Evolutionary conservation across 2,113 vertebrate genomes (phyloP).

Genomic region (Scytalopus superciliaris): DNA sequence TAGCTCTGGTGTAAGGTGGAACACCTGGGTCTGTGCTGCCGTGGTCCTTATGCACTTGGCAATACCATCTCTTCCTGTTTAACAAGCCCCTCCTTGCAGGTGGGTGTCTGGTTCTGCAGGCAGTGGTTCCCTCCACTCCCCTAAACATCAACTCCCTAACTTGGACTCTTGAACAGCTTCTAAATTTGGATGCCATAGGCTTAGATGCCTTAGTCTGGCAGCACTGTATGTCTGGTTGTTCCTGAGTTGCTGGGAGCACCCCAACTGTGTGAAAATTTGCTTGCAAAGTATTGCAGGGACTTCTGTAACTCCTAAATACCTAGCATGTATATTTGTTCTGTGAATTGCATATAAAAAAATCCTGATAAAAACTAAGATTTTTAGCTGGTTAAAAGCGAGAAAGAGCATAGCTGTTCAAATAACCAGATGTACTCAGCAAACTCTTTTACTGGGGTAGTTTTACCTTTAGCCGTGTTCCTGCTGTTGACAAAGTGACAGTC

Average conservation of each 20-base stretch:
- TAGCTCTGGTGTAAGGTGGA: not conserved
- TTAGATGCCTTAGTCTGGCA: not conserved
- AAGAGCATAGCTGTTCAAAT: not conserved
- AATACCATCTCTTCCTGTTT: not conserved
- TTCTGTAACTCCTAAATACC: not conserved
- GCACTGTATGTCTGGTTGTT: not conserved
- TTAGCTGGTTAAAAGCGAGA: not conserved
- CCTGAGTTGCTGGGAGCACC: not conserved
- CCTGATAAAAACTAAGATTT: not conserved
- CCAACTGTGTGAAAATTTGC: not conserved
- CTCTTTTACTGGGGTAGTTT: not conserved
- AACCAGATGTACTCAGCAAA: not conserved
- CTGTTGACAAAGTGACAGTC: not conserved
- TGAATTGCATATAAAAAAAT: not conserved
- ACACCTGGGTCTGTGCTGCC: not conserved
- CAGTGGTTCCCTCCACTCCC: not conserved
- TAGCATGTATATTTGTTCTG: not conserved
- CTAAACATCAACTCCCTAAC: not conserved
- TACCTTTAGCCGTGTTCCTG: not conserved
- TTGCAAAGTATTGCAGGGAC: not conserved
- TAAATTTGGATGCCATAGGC: not conserved
- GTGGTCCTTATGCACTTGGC: not conserved
- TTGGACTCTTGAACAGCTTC: not conserved
- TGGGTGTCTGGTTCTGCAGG: not conserved
- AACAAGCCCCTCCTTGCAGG: no score